Percentiles rank a stretch among this genome's conserved stretches.
phyloP scores from a whole-genome alignment of 2,888 invertebrate species.

The Spisula subtruncata region DNA sequence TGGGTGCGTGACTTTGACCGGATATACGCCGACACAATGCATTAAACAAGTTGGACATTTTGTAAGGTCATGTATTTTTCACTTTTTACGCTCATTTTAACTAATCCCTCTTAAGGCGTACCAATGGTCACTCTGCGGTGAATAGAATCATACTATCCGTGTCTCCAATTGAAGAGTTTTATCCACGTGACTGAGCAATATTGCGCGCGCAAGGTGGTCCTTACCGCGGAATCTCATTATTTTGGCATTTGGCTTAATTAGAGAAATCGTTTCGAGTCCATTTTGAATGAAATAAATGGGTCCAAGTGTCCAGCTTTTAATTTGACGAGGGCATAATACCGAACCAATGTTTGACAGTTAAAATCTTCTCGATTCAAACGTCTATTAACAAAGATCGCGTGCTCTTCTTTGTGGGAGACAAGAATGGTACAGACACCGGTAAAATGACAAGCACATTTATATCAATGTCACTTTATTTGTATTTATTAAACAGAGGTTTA shows the following conservation, averaged over 20 bases:
- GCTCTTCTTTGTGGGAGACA: constrained; percentile 37
- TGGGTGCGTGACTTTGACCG: constrained; percentile 14
- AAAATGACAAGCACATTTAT: constrained; percentile 35
- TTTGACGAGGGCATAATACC: constrained; percentile 44
- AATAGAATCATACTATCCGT: constrained; percentile 24
- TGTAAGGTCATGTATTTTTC: constrained; percentile 5
- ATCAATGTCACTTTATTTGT: constrained; percentile 5
- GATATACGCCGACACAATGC: background rate
- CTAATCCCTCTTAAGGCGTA: background rate
- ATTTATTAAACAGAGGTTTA: constrained; percentile 27
- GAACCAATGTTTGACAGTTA: constrained; percentile 50
- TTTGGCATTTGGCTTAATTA: constrained; percentile 58
- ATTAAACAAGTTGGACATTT: background rate
- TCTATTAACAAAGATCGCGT: constrained; percentile 29
- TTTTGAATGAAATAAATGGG: constrained; percentile 23
- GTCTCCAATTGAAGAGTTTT: constrained; percentile 45
- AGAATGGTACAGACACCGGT: constrained; percentile 46
- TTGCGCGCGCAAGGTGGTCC: constrained; percentile 55
- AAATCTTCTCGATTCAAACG: constrained; percentile 48
- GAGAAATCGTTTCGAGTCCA: constrained; percentile 48
- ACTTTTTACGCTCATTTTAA: constrained; percentile 33
- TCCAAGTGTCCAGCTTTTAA: constrained; percentile 30
- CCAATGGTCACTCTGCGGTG: constrained; percentile 24
- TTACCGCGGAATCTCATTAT: constrained; percentile 46
- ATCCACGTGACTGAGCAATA: constrained; percentile 54